Evolutionary conservation across 2,888 invertebrate species (phyloP), one percentile per base, ranked within the genome.

Genomic region (Drosophila limbata): DNA sequence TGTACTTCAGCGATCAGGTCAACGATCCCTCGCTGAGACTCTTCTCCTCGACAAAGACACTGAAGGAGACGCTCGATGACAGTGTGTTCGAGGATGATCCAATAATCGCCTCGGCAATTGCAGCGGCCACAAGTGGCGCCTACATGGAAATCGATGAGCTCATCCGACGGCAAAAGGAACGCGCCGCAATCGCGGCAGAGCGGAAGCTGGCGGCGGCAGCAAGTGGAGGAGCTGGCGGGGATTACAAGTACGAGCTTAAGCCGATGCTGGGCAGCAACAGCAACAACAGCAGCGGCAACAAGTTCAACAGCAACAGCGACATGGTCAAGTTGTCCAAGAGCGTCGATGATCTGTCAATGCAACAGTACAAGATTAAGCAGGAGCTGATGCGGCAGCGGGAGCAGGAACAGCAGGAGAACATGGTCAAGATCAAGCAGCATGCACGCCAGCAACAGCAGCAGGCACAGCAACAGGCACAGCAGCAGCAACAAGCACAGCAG

Each of bases 1-100:
- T 93, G 1, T 93, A 93, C 69, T 93, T 93, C 77, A 93, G 93
- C 69, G 93, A 93, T 75, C 93, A 93, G 88, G 93, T 93, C 9
- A 93, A 93, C 74, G 93, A 93, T 89, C 93, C 93, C n/a, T 92
- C 93, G 40, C 70, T 93, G 73, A 90, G 93, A 13, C 84, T 93
- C 15, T 93, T 93, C 83, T 93, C 93, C 21, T 93, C 93, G 19
- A 93, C 93, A 9, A 93, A 93, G 85, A 93, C 93, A 0, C 84
- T 93, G 2, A 92, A 91, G 68, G 93, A 93, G 83, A 92, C 93
- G 4, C 89, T 93, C 15, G 93, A 93, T 53, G 93, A 93, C 77
- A 92, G 92, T 61, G 92, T 93, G 21, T 92, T 93, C 56, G 93
- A 93, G 84, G 93, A 93, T 60, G 93, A 93, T 84, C 92, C 92